Evolutionary conservation across 1,140 invertebrate genomes (phyloP).

Genomic region (Micrasema longulum): DNA sequence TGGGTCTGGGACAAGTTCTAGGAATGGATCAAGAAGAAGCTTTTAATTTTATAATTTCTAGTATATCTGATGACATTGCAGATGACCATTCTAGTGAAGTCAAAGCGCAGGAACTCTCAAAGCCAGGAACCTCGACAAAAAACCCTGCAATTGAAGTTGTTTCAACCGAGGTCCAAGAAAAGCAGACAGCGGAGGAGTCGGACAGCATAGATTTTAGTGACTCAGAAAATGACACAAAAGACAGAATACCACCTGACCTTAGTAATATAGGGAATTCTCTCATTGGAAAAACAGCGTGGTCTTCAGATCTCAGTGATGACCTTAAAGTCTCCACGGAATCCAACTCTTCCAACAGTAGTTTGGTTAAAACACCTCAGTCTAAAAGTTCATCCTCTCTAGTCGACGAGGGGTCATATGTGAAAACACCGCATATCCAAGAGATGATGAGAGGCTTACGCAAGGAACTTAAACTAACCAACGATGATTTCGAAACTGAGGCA

Average conservation of each 20-base stretch:
- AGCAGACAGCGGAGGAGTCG: neutral
- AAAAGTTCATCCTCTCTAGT: conserved; percentile 65
- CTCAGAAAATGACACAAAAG: conserved; percentile 7
- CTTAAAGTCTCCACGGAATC: conserved; percentile 21
- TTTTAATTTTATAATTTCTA: conserved; percentile 73
- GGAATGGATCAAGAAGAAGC: conserved; percentile 74
- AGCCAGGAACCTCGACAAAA: conserved; percentile 1
- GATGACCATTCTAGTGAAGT: neutral
- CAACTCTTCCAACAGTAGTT: conserved; percentile 33
- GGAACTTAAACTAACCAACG: conserved; percentile 63
- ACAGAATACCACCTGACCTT: conserved; percentile 21
- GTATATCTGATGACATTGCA: conserved; percentile 51
- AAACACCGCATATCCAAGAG: conserved; percentile 73
- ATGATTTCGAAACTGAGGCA: conserved; percentile 56
- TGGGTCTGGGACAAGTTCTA: conserved; percentile 66
- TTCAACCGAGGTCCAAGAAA: neutral
- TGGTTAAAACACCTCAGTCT: conserved; percentile 57
- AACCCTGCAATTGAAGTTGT: neutral
- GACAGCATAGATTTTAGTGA: conserved; percentile 8
- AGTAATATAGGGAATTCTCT: conserved; percentile 46
- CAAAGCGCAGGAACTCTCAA: neutral
- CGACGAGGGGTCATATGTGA: conserved; percentile 64
- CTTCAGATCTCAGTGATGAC: conserved; percentile 45
- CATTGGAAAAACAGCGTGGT: conserved; percentile 49
- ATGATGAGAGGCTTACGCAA: conserved; percentile 69